Evolutionary conservation across 1,140 invertebrate species (phyloP).

Genomic region (Dolichoris vasculosae): DNA sequence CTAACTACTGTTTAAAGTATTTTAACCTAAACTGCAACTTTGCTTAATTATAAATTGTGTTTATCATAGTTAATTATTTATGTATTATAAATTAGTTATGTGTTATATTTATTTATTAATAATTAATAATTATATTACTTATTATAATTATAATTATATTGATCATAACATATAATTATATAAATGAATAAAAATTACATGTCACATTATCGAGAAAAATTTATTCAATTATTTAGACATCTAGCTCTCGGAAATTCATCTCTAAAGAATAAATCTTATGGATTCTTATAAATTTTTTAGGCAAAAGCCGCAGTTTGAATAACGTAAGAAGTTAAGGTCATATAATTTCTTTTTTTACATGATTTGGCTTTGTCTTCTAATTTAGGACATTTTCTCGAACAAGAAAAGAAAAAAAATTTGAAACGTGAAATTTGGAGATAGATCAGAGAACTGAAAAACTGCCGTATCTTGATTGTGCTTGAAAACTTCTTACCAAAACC

Average conservation of each 20-base stretch:
- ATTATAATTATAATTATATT: too few relatives aligned
- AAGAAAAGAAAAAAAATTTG: constrained; percentile 19
- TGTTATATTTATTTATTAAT: too few relatives aligned
- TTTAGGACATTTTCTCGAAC: not conserved
- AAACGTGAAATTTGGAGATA: constrained; percentile 29
- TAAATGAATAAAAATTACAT: not conserved
- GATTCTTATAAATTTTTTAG: not conserved
- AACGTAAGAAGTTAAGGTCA: constrained; percentile 17
- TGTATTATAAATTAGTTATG: too few relatives aligned
- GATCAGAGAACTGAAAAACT: not conserved
- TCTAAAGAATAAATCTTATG: not conserved
- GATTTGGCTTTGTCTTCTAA: not conserved
- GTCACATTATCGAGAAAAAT: too few relatives aligned
- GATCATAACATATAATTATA: too few relatives aligned
- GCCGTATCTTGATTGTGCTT: not conserved
- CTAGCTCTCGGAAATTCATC: too few relatives aligned
- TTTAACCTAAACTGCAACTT: too few relatives aligned
- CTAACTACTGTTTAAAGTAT: too few relatives aligned
- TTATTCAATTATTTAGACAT: not conserved
- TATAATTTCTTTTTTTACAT: not conserved
- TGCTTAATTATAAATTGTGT: too few relatives aligned
- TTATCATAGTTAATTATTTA: too few relatives aligned
- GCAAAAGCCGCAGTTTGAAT: not conserved
- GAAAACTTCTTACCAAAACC: not conserved
- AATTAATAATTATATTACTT: too few relatives aligned